Base-by-base conservation (phyloP, 1,140 invertebrate genomes). In the Galleria mellonella region DNA sequence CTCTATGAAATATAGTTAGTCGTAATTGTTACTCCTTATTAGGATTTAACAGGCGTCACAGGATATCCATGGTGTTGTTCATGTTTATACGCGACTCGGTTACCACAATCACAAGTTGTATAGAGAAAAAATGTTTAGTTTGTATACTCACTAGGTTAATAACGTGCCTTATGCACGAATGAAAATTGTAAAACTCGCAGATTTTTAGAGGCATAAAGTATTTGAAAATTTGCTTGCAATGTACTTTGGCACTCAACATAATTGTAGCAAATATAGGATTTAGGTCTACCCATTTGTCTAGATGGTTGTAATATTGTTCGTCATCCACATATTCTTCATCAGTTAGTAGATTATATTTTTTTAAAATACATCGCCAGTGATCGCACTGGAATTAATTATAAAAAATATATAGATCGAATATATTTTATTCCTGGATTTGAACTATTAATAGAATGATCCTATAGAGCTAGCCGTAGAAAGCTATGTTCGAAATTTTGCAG, bases 361-460 rank as follows among this genome's bases (percentile, higher is more conserved):
- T 40, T 11, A 76, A 39, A 10, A 76, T 37, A 44, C 75, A 79
- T 7, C 32, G 23, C 72, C 70, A 79, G 38, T 63, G 44, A 0
- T 46, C 13, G 17, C 70, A 72, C 74, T 78, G 49, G 23, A n/a
- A n/a, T n/a, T n/a, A n/a, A n/a, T n/a, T n/a, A n/a, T n/a, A 67
- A 55, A 5, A 38, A 49, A 41, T 41, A 28, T 28, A 43, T 30
- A 10, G 9, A 38, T 0, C 1, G 11, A 12, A 6, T 3, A 23
- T 23, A 23, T 6, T 23, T 3, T 6, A 23, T 23, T n/a, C n/a
- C n/a, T n/a, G n/a, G n/a, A n/a, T n/a, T n/a, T n/a, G n/a, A n/a
- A n/a, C n/a, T n/a, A n/a, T n/a, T n/a, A n/a, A n/a, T n/a, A n/a
- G n/a, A n/a, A n/a, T n/a, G n/a, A n/a, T n/a, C n/a, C n/a, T n/a